These are phyloP conservation scores for Netelia melanura DNA, from an alignment of 2,888 invertebrate species.

Conservation along the genomic window DNA sequence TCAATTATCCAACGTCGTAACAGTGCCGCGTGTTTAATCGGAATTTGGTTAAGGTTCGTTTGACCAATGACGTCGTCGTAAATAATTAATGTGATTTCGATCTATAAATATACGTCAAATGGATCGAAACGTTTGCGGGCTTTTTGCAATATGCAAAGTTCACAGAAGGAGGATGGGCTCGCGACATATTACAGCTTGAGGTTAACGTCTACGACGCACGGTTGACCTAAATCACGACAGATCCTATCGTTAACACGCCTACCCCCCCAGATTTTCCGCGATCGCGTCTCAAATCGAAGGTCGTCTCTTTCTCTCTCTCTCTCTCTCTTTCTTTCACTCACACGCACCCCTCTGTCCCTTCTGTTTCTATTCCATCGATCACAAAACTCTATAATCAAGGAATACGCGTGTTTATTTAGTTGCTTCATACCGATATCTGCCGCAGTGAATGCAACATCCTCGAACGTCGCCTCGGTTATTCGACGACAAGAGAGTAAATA, in stretches of 20 bases:
- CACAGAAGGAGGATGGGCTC: neutral
- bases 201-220: slow-evolving; percentile 48
- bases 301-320: slow-evolving; percentile 1
- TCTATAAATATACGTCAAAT: no score
- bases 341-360: neutral
- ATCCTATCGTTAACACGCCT: slow-evolving; percentile 30
- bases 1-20: no score
- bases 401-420: neutral
- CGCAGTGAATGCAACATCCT: neutral
- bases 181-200: neutral
- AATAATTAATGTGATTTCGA: no score
- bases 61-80: no score
- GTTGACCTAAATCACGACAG: slow-evolving; percentile 37
- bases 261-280: neutral
- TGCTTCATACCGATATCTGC: slow-evolving; percentile 11
- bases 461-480: neutral
- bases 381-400: neutral
- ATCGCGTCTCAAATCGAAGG: slow-evolving; percentile 30
- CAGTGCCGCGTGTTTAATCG: no score
- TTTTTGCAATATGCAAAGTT: slow-evolving; percentile 25
- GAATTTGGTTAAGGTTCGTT: no score
- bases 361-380: neutral
- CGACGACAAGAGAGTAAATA: no score
- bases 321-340: neutral
- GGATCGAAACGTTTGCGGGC: neutral